Evolutionary conservation across 2,888 invertebrate species (phyloP), one percentile per base, ranked within the genome.

Genomic region (Sesia bembeciformis): DNA sequence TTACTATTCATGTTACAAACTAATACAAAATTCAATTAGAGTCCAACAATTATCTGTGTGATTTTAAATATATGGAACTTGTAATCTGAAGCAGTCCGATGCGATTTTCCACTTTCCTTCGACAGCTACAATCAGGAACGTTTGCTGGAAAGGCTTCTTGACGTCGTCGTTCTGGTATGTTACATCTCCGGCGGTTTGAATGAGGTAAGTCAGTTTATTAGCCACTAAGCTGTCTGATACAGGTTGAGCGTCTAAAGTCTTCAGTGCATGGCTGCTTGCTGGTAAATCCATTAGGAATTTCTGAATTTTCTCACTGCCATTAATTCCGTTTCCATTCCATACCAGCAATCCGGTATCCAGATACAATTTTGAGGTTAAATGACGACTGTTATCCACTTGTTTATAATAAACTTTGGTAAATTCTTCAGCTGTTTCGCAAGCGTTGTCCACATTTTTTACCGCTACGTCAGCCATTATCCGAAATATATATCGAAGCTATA

Each of bases 31-130:
- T 23, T 23, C 23, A 23, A 23, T 23, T 23, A 23, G 23, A 23
- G 23, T 23, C 23, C 23, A 23, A 23, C 23, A 23, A 23, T 23
- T 23, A 1, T 23, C 23, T 23, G 23, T 23, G 23, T 23, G 23
- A 23, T 23, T 23, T 23, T 23, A 23, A 23, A 23, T 23, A 23
- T 23, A 23, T 0, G 88, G 88, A 39, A 87, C 95, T 88, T 96
- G 95, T 64, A 95, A 90, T 70, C 97, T 91, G 68, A 96, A 97
- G 67, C 94, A 94, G 74, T 98, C 97, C 50, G 95, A 95, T 6
- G 96, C 96, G 63, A 98, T 95, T 84, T 97, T 97, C 97, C 97
- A 98, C 74, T 97, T 97, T 62, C 96, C 96, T 8, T 93, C 95
- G 60, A 95, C 93, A 4, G 96, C 96, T 0, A 97, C 96, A 54